A percentile compares a stretch with the other conserved stretches of the same genome.
Conservation (phyloP, 2,113 vertebrate genomes). For the Epinephelus lanceolatus region DNA sequence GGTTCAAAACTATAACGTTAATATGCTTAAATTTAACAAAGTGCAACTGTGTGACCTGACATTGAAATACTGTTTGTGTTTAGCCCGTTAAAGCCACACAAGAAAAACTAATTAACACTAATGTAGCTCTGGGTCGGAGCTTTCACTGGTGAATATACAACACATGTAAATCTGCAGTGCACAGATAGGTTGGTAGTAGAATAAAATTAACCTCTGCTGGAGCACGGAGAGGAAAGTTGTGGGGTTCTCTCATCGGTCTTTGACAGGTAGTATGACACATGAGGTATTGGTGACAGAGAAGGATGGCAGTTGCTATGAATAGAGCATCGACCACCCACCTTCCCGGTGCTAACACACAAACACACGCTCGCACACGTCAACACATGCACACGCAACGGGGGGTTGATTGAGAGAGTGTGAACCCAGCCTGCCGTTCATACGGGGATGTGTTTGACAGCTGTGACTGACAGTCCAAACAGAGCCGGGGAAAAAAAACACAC, state of each 20-base stretch:
- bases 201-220: constrained; percentile 5
- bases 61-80: not conserved
- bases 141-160: not conserved
- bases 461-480: constrained; percentile 70
- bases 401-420: constrained; percentile 65
- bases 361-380: constrained; percentile 24
- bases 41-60: not conserved
- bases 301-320: constrained; percentile 67
- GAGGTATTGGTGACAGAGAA: constrained; percentile 56
- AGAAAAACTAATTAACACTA: not conserved
- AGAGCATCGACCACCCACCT: constrained; percentile 64
- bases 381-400: constrained; percentile 36
- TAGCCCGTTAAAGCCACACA: not conserved
- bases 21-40: not conserved
- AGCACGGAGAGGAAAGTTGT: not conserved
- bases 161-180: not conserved
- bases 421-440: constrained; percentile 40
- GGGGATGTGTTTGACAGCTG: constrained; percentile 68
- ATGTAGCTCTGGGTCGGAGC: not conserved
- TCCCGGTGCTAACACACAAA: constrained; percentile 32
- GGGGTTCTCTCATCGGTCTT: not conserved
- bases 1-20: no score
- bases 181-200: not conserved
- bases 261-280: constrained; percentile 55
- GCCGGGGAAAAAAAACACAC: constrained; percentile 30